These are phyloP conservation scores for Tiliacea citrago DNA, from an alignment of 2,888 invertebrate genomes.

Conservation along the genomic window DNA sequence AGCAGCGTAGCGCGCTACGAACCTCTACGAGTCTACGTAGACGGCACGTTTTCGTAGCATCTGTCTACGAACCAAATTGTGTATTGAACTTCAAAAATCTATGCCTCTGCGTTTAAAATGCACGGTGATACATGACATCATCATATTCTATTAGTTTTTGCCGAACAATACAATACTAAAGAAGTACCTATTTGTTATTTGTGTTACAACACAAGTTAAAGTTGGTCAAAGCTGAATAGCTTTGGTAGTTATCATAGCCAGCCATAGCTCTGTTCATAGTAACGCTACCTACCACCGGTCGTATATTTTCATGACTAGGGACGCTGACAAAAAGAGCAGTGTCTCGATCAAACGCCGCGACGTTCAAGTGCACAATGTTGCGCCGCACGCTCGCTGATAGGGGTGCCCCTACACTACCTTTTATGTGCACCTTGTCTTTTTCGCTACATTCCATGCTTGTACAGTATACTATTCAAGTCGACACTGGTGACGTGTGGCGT, in stretches of 20 bases:
- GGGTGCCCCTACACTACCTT: background rate
- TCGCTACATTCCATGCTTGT: background rate
- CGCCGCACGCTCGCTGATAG: background rate
- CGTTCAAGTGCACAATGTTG: constrained; percentile 12
- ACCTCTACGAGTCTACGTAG: constrained; percentile 21
- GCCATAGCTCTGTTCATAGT: no score
- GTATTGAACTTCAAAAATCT: background rate
- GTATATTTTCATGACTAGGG: background rate
- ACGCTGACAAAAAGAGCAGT: constrained; percentile 8
- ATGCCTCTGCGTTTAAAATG: background rate
- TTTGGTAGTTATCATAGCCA: background rate
- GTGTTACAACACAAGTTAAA: background rate
- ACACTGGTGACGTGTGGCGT: no score
- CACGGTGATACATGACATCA: background rate
- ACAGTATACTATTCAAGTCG: no score
- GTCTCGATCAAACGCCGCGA: constrained; percentile 12
- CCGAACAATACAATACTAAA: background rate
- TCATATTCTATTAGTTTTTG: no score
- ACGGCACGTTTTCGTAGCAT: constrained; percentile 40
- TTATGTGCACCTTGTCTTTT: constrained; percentile 1
- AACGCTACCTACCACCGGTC: background rate
- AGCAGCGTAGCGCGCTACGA: constrained; percentile 52
- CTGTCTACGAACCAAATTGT: constrained; percentile 18
- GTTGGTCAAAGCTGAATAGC: background rate
- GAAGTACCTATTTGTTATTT: no score